Conservation (phyloP, 2,797 vertebrate genomes). For the Oreochromis grahami region DNA sequence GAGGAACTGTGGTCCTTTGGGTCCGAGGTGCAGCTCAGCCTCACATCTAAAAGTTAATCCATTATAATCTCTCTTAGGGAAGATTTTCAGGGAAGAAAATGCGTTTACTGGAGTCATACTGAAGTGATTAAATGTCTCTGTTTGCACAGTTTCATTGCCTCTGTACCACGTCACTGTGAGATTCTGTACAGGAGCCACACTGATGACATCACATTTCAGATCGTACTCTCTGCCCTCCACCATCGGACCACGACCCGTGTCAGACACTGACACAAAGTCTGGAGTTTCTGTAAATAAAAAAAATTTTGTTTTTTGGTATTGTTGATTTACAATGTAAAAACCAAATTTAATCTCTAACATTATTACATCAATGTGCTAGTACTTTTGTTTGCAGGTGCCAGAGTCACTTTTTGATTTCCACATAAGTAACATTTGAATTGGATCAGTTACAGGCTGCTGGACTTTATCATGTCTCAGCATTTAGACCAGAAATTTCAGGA, state of each 20-base stretch:
- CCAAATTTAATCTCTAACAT: not conserved
- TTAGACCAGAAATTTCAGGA: no score
- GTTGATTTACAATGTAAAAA: not conserved
- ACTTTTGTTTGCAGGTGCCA: not conserved
- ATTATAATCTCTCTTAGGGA: not conserved
- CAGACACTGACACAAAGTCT: slow-evolving; percentile 19
- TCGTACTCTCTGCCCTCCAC: not conserved
- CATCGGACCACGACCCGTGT: not conserved
- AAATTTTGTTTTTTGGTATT: not conserved
- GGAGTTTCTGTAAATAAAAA: slow-evolving; percentile 51
- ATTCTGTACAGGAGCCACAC: slow-evolving; percentile 41
- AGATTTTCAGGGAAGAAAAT: not conserved
- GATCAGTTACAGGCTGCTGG: not conserved
- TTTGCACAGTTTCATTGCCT: not conserved
- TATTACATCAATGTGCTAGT: not conserved
- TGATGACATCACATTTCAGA: slow-evolving; percentile 43
- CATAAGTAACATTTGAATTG: not conserved
- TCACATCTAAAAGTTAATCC: slow-evolving; percentile 33
- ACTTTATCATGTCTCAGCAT: not conserved
- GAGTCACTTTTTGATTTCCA: not conserved
- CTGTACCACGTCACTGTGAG: slow-evolving; percentile 57
- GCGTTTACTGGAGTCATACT: accelerated
- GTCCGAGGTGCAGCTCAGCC: slow-evolving; percentile 48
- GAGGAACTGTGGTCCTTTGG: not conserved
- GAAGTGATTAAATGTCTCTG: accelerated